These are phyloP conservation scores for Meles meles DNA, from an alignment of 2,113 vertebrate genomes.

Conservation along the genomic window DNA sequence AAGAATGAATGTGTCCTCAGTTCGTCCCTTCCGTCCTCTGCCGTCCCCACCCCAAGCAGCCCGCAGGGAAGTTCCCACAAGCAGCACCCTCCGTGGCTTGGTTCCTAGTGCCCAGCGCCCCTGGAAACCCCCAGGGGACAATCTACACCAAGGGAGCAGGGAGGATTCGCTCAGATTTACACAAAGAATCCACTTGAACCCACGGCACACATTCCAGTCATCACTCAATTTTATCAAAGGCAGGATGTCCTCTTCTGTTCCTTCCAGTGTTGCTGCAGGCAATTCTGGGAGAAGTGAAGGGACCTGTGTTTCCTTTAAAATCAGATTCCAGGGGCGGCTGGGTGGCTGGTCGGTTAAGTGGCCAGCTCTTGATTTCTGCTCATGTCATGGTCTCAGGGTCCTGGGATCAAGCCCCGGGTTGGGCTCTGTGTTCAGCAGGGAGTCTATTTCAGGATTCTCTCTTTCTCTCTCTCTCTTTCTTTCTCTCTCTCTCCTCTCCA, in stretches of 20 bases:
- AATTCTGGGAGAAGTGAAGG: not conserved
- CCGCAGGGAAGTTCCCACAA: no score
- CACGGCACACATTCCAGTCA: not conserved
- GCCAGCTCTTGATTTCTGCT: no score
- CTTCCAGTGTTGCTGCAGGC: rapidly evolving
- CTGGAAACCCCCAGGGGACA: not conserved
- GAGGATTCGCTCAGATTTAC: not conserved
- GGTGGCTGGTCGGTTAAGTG: not conserved
- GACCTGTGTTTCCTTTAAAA: not conserved
- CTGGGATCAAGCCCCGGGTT: no score
- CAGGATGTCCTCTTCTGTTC: not conserved
- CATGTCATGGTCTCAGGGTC: no score
- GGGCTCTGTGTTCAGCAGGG: no score
- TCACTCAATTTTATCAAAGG: not conserved
- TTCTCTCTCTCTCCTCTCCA: no score
- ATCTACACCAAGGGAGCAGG: not conserved
- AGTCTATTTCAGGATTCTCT: no score
- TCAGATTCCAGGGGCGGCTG: not conserved
- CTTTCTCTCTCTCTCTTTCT: no score
- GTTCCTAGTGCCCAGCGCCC: not conserved
- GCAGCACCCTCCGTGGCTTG: not conserved
- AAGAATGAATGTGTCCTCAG: not conserved
- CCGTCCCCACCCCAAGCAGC: not conserved
- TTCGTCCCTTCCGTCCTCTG: not conserved
- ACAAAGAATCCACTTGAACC: not conserved